Evolutionary conservation across 2,888 invertebrate species (phyloP).

Genomic region (Cryptophagus acutangulus): DNA sequence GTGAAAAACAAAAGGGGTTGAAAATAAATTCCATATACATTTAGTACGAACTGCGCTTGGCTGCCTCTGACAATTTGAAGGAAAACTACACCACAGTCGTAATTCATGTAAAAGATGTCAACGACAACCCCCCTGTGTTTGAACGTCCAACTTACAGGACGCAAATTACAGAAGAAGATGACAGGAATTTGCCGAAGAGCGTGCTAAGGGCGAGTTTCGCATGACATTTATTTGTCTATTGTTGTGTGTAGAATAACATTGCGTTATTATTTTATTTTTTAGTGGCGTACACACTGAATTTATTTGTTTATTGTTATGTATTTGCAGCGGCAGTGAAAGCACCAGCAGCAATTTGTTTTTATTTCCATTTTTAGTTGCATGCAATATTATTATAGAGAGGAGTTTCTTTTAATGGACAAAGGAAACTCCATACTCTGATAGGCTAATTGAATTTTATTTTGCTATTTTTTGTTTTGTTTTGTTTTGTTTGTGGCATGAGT

Average conservation of each 20-base stretch:
- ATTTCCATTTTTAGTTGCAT: too few species aligned
- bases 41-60: constrained; percentile 89
- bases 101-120: constrained; percentile 95
- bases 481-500: constrained; percentile 49
- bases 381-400: too few species aligned
- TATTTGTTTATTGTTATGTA: constrained; percentile 13
- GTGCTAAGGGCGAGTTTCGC: constrained; percentile 71
- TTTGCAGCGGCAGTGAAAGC: background rate
- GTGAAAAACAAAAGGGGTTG: too few species aligned
- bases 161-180: constrained; percentile 94
- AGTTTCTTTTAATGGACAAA: too few species aligned
- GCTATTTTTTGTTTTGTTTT: constrained; percentile 21
- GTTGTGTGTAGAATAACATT: too few species aligned
- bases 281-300: constrained; percentile 16
- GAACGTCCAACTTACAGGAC: constrained; percentile 91
- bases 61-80: constrained; percentile 93
- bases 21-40: too few species aligned
- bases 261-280: constrained; percentile 20
- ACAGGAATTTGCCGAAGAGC: constrained; percentile 88
- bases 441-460: constrained; percentile 19
- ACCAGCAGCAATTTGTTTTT: too few species aligned
- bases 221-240: too few species aligned
- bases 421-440: too few species aligned
- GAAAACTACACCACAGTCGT: constrained; percentile 96
- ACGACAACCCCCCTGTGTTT: constrained; percentile 97